A percentile compares a stretch with the other conserved stretches of the same genome.
phyloP scores from a whole-genome alignment of 64 coral and sea anemone genomes.

The Montipora cactus region DNA sequence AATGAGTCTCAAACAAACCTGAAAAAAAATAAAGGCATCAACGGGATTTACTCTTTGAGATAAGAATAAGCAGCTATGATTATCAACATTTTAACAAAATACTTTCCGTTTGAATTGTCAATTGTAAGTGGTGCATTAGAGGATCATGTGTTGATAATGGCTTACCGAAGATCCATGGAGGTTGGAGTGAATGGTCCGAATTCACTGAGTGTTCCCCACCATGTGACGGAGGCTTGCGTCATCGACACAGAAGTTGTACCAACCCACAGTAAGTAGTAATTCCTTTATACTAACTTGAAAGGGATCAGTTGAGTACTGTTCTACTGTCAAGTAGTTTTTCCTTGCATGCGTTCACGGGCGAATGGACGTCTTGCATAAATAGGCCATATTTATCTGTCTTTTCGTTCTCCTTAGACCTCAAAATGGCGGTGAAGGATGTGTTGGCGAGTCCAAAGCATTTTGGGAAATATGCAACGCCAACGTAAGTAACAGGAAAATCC shows the following conservation, averaged over 20 bases:
- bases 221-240: neutral
- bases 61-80: too few species aligned
- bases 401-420: slow-evolving; percentile 7
- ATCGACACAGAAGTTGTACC: slow-evolving; percentile 27
- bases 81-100: neutral
- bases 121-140: slow-evolving; percentile 32
- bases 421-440: slow-evolving; percentile 40
- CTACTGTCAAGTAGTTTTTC: too few species aligned
- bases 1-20: too few species aligned
- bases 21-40: too few species aligned
- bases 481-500: neutral
- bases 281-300: neutral
- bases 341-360: too few species aligned
- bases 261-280: slow-evolving; percentile 16
- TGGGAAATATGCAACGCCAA: slow-evolving; percentile 58
- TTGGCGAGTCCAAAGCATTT: neutral
- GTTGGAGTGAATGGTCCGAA: slow-evolving; percentile 39
- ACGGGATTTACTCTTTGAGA: too few species aligned
- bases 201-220: slow-evolving; percentile 5
- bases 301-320: too few species aligned
- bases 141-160: slow-evolving; percentile 17
- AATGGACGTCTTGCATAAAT: too few species aligned
- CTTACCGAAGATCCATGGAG: slow-evolving; percentile 5
- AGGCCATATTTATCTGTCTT: neutral
- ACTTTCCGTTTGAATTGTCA: neutral